phyloP scores from a whole-genome alignment of 2,113 vertebrate species.

The Synodontis membranacea region DNA sequence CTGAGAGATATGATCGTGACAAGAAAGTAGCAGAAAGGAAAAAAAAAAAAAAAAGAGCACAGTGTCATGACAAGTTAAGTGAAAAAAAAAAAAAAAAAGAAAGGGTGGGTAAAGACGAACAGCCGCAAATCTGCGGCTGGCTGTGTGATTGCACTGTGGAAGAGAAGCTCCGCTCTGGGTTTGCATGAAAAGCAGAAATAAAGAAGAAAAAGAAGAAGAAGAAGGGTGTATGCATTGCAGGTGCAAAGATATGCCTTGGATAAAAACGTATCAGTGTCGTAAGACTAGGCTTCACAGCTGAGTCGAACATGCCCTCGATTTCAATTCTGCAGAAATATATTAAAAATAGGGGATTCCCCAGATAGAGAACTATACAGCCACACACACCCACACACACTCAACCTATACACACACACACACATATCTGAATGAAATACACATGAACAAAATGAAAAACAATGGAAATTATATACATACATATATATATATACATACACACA shows the following conservation, averaged over 20 bases:
- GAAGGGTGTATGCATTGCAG: too few relatives aligned
- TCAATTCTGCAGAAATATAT: not conserved
- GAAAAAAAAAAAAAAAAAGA: not conserved
- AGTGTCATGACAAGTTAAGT: not conserved
- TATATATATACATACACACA: too few relatives aligned
- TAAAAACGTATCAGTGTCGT: not conserved
- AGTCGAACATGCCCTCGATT: not conserved
- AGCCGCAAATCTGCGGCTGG: constrained; percentile 39
- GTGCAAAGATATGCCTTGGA: not conserved
- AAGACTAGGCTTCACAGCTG: not conserved
- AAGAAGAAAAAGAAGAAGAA: not conserved
- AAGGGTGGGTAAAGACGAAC: not conserved
- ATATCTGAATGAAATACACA: not conserved
- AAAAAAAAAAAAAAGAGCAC: not conserved
- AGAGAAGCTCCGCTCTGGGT: constrained; percentile 57
- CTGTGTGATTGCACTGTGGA: constrained; percentile 59
- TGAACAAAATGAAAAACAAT: not conserved
- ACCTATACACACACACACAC: constrained; percentile 41
- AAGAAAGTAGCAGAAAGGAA: not conserved
- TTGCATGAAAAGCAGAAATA: not conserved
- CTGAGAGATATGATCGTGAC: not conserved
- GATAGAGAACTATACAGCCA: not conserved
- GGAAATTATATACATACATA: too few relatives aligned
- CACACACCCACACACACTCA: constrained; percentile 51
- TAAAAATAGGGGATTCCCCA: constrained; percentile 18